Evolutionary conservation across 2,888 invertebrate genomes (phyloP).

Genomic region (Lacanobia oleracea): DNA sequence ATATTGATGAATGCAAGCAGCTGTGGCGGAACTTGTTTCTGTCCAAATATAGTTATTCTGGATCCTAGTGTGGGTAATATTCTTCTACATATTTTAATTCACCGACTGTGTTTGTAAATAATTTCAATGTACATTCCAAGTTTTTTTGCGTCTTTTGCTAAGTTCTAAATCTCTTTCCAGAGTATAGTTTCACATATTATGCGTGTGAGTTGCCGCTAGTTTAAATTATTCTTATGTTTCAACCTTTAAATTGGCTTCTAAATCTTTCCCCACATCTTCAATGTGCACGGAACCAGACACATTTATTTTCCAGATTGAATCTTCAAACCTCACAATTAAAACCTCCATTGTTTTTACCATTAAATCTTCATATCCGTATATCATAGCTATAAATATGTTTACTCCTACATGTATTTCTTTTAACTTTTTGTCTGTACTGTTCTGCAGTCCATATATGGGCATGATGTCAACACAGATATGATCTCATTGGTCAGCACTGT

Average conservation of each 20-base stretch:
- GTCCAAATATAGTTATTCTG: constrained; percentile 26
- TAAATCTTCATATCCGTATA: constrained; percentile 35
- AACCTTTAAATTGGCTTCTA: constrained; percentile 31
- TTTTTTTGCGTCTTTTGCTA: not conserved
- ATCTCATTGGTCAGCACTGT: constrained; percentile 62
- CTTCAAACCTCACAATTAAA: constrained; percentile 51
- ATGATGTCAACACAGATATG: constrained; percentile 71
- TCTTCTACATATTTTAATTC: not conserved
- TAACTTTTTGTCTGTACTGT: constrained; percentile 49
- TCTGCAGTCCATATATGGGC: constrained; percentile 64
- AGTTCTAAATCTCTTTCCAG: not conserved
- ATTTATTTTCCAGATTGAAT: constrained; percentile 50
- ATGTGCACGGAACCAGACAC: constrained; percentile 6
- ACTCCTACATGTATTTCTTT: constrained; percentile 58
- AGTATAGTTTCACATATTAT: not conserved
- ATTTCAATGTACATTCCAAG: not conserved
- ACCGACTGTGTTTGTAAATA: not conserved
- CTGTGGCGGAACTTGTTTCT: constrained; percentile 29
- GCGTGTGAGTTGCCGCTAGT: constrained; percentile 3
- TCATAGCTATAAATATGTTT: constrained; percentile 45
- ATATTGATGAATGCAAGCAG: constrained; percentile 24
- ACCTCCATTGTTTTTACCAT: constrained; percentile 49
- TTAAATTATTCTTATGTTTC: constrained; percentile 4
- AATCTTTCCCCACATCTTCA: constrained; percentile 32
- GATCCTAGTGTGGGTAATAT: constrained; percentile 3